These are phyloP conservation scores for Stramonita haemastoma DNA, from an alignment of 2,888 invertebrate genomes.

Conservation along the genomic window DNA sequence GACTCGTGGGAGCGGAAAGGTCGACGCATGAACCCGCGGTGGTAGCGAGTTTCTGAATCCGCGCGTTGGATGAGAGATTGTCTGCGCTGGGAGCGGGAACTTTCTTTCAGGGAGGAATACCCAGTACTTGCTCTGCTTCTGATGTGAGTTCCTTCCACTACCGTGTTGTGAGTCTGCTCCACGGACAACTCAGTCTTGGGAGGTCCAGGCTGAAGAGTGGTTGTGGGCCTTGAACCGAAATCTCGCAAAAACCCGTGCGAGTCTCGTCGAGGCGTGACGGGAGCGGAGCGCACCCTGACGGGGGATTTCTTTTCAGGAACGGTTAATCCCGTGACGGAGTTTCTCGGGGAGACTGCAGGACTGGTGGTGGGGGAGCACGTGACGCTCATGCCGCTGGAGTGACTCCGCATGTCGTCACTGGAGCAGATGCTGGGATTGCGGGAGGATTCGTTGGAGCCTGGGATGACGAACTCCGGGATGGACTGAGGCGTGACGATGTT, in stretches of 20 bases:
- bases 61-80: conserved; percentile 66
- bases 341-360: conserved; percentile 53
- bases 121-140: conserved; percentile 63
- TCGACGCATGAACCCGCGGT: conserved; percentile 29
- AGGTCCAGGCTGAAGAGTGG: conserved; percentile 40
- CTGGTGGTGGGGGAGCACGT: conserved; percentile 57
- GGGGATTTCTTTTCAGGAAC: conserved; percentile 52
- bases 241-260: conserved; percentile 50
- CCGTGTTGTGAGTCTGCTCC: conserved; percentile 57
- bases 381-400: conserved; percentile 59
- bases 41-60: not conserved
- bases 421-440: conserved; percentile 60
- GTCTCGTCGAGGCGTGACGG: conserved; percentile 65
- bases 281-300: conserved; percentile 57
- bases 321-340: conserved; percentile 54
- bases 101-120: conserved; percentile 66
- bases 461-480: conserved; percentile 73
- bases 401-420: conserved; percentile 56
- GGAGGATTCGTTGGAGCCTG: conserved; percentile 65
- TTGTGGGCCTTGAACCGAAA: conserved; percentile 47
- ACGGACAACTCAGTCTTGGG: not conserved
- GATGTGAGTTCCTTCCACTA: conserved; percentile 66
- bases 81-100: conserved; percentile 67
- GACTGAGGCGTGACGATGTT: conserved; percentile 66
- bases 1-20: conserved; percentile 43